Evolutionary conservation across 2,797 vertebrate species (phyloP).

Genomic region (Echeneis naucrates): DNA sequence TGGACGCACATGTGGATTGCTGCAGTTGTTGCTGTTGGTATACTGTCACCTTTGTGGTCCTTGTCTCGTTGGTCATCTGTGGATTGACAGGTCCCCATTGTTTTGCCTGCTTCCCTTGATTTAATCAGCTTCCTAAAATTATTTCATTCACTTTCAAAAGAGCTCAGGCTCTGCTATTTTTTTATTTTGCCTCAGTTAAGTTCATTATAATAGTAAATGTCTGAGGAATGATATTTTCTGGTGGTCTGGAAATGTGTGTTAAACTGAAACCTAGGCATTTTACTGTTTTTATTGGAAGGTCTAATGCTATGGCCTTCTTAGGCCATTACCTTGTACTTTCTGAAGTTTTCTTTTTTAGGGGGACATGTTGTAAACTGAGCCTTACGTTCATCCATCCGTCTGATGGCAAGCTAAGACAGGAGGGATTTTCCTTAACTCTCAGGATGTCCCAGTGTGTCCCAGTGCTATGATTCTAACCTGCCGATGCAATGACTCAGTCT

Average conservation of each 20-base stretch:
- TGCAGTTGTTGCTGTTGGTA: conserved; percentile 10
- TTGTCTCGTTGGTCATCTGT: conserved; percentile 12
- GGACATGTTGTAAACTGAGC: conserved; percentile 29
- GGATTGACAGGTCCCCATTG: conserved; percentile 22
- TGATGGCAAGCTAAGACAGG: conserved; percentile 21
- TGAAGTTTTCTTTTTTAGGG: neutral
- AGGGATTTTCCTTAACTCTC: conserved; percentile 49
- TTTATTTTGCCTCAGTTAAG: conserved; percentile 33
- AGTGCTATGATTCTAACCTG: conserved; percentile 41
- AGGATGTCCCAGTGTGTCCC: conserved; percentile 27
- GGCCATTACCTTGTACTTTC: conserved; percentile 13
- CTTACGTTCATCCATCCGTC: conserved; percentile 19
- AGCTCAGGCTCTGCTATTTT: conserved; percentile 33
- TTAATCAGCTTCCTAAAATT: conserved; percentile 46
- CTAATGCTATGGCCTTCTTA: neutral
- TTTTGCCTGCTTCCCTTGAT: conserved; percentile 32
- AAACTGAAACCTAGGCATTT: neutral
- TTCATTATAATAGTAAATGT: conserved; percentile 41
- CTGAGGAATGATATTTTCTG: conserved; percentile 38
- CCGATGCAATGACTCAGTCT: conserved; percentile 36
- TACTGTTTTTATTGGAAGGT: conserved; percentile 11
- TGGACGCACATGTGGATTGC: neutral
- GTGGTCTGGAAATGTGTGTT: conserved; percentile 9
- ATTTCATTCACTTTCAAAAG: conserved; percentile 48
- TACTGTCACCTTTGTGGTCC: conserved; percentile 31